Evolutionary conservation across 64 coral and sea anemone genomes (phyloP).

Genomic region (Pocillopora damicornis): DNA sequence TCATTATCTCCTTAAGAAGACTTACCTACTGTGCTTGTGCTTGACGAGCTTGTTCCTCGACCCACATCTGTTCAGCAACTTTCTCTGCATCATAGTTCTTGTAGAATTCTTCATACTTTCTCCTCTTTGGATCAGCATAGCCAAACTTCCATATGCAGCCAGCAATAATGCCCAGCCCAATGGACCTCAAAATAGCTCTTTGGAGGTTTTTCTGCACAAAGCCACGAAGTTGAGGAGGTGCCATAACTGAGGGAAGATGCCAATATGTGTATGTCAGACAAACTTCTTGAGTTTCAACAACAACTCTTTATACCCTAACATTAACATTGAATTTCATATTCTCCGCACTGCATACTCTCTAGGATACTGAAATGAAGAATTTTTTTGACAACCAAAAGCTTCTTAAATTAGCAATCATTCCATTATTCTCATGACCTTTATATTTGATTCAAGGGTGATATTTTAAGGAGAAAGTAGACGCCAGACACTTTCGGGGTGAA

Average conservation of each 20-base stretch:
- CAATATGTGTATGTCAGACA: not conserved
- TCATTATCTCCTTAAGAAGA: not conserved
- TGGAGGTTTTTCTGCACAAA: slow-evolving; percentile 70
- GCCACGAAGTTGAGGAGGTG: slow-evolving; percentile 77
- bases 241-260: slow-evolving; percentile 35
- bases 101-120: slow-evolving; percentile 84
- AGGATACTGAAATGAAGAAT: too few relatives aligned
- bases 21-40: not conserved
- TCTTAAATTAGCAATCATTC: too few relatives aligned
- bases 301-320: too few relatives aligned
- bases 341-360: too few relatives aligned
- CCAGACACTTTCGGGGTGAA: too few relatives aligned
- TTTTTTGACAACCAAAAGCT: too few relatives aligned
- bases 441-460: too few relatives aligned
- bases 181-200: slow-evolving; percentile 68
- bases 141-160: slow-evolving; percentile 78
- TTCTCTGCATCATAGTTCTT: slow-evolving; percentile 97
- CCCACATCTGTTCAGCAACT: slow-evolving; percentile 77
- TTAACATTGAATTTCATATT: too few relatives aligned
- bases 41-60: slow-evolving; percentile 18
- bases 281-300: not conserved
- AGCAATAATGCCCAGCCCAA: slow-evolving; percentile 48
- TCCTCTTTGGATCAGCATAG: slow-evolving; percentile 70
- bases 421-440: too few relatives aligned
- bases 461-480: too few relatives aligned